A percentile compares a stretch with the other conserved stretches of the same genome.
These are phyloP conservation scores for Lamprotornis superbus DNA, from an alignment of 2,113 vertebrate species.

Conservation along the genomic window DNA sequence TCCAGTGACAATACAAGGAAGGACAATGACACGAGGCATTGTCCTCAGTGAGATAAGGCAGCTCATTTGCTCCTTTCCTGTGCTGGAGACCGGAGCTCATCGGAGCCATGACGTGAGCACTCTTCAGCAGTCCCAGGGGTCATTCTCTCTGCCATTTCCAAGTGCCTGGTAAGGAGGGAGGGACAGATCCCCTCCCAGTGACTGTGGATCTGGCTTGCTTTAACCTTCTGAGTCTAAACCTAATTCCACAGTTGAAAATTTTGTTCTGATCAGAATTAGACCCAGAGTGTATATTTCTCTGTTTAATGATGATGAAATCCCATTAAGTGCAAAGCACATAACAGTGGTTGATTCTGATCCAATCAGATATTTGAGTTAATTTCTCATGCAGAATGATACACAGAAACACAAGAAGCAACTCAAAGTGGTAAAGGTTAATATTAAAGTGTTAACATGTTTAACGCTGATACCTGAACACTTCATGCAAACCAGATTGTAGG, in stretches of 20 bases:
- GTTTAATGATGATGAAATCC: neutral
- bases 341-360: neutral
- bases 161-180: neutral
- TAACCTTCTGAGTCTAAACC: neutral
- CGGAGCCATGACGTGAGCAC: neutral
- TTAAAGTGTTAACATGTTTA: neutral
- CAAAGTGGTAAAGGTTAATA: neutral
- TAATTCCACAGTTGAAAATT: neutral
- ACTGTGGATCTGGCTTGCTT: neutral
- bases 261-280: neutral
- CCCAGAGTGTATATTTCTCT: neutral
- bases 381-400: neutral
- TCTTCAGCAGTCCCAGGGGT: neutral
- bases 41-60: neutral
- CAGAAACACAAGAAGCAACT: neutral
- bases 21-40: neutral
- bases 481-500: neutral
- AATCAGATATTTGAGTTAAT: neutral
- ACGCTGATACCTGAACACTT: neutral
- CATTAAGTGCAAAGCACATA: neutral
- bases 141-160: neutral
- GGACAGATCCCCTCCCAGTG: accelerated
- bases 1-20: neutral
- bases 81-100: neutral
- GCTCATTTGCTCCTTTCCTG: neutral